Percentiles rank a stretch among this genome's conserved stretches.
These are phyloP conservation scores for Lasioglossum figueresi DNA, from an alignment of 2,888 invertebrate species.

Conservation along the genomic window DNA sequence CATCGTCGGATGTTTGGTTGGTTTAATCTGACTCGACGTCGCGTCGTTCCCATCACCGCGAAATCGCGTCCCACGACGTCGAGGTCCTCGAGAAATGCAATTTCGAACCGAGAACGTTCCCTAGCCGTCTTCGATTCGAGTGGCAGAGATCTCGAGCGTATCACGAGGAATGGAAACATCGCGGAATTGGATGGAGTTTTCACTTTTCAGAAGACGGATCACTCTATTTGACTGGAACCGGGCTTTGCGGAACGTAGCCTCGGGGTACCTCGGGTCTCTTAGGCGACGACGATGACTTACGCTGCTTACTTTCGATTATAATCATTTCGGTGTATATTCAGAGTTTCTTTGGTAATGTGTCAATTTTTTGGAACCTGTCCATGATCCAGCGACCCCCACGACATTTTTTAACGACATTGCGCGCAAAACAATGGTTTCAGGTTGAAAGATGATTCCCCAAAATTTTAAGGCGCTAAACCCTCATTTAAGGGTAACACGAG, in stretches of 20 bases:
- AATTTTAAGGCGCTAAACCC: no score
- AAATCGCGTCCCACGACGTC: neutral
- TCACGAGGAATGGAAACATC: neutral
- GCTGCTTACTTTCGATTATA: neutral
- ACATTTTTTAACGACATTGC: no score
- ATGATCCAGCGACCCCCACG: no score
- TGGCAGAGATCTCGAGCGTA: conserved; percentile 6
- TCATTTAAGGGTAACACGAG: no score
- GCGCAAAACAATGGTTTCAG: no score
- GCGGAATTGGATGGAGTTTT: neutral
- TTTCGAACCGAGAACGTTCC: neutral
- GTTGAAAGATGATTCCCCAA: no score
- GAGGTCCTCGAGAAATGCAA: conserved; percentile 1
- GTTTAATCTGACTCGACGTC: neutral
- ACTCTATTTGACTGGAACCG: neutral
- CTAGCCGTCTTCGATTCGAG: neutral
- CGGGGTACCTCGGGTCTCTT: neutral
- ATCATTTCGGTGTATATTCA: neutral
- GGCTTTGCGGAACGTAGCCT: neutral
- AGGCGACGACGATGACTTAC: neutral
- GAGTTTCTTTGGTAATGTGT: neutral
- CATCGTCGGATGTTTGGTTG: neutral
- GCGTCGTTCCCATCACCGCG: neutral
- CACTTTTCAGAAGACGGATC: conserved; percentile 7
- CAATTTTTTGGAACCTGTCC: neutral